A percentile compares a stretch with the other conserved stretches of the same genome.
Conservation (phyloP, 2,888 invertebrate genomes). For the Pedicia rivosa region DNA sequence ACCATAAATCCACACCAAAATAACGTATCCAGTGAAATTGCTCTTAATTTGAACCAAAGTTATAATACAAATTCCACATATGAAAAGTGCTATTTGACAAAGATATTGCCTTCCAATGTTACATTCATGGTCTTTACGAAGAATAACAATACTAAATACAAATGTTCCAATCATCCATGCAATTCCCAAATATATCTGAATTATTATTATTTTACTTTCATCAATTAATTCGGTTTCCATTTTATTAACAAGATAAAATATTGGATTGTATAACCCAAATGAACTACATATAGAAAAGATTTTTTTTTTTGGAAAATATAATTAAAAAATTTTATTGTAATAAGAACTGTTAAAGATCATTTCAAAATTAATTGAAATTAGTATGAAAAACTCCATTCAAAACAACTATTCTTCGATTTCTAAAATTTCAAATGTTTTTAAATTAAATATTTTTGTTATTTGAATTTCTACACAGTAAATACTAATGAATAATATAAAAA, state of each 20-base stretch:
- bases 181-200: conserved; percentile 62
- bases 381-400: too few relatives aligned
- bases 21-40: conserved; percentile 57
- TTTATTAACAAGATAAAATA: conserved; percentile 66
- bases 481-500: too few relatives aligned
- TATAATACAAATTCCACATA: conserved; percentile 58
- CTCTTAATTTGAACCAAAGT: conserved; percentile 62
- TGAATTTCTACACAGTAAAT: too few relatives aligned
- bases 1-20: conserved; percentile 71
- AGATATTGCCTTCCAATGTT: conserved; percentile 76
- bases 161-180: conserved; percentile 73
- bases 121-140: conserved; percentile 71
- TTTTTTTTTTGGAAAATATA: too few relatives aligned
- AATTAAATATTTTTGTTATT: too few relatives aligned
- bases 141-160: conserved; percentile 65
- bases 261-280: conserved; percentile 72
- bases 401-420: too few relatives aligned
- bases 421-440: too few relatives aligned
- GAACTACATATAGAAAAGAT: conserved; percentile 32
- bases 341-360: too few relatives aligned
- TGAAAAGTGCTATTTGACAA: conserved; percentile 63
- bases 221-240: conserved; percentile 59
- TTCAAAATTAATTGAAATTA: too few relatives aligned
- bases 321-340: too few relatives aligned
- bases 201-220: conserved; percentile 38